These are phyloP conservation scores for Cheiracanthium punctorium DNA, from an alignment of 2,888 invertebrate species.

Conservation along the genomic window DNA sequence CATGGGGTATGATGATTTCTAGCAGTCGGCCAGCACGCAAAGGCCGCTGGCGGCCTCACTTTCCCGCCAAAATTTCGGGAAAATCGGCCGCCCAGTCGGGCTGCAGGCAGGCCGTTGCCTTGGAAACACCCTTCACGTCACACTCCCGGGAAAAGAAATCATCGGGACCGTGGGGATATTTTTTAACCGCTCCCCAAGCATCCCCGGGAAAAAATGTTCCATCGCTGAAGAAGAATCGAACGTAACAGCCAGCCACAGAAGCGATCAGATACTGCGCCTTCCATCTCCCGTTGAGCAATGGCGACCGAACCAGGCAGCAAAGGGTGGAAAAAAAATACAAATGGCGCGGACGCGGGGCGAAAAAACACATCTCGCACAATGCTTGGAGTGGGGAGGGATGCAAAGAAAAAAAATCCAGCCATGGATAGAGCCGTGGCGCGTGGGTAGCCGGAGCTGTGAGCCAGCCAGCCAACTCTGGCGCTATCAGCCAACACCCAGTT, in stretches of 20 bases:
- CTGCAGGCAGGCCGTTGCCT: slow-evolving; percentile 68
- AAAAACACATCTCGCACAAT: slow-evolving; percentile 5
- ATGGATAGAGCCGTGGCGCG: slow-evolving; percentile 27
- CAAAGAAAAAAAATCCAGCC: not conserved
- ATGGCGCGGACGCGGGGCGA: slow-evolving; percentile 37
- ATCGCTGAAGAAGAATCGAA: slow-evolving; percentile 5
- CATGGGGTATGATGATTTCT: slow-evolving; percentile 14
- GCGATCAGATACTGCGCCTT: not conserved
- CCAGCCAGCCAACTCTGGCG: slow-evolving; percentile 41
- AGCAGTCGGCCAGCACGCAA: slow-evolving; percentile 65
- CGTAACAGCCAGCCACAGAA: not conserved
- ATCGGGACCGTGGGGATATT: not conserved
- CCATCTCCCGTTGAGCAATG: slow-evolving; percentile 52
- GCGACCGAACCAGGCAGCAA: slow-evolving; percentile 51
- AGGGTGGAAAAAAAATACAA: slow-evolving; percentile 67
- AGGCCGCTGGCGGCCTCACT: slow-evolving; percentile 39
- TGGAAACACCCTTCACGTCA: slow-evolving; percentile 38
- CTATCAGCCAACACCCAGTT: slow-evolving; percentile 66
- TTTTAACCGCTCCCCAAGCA: not conserved
- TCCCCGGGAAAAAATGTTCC: not conserved
- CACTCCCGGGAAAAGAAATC: slow-evolving; percentile 21
- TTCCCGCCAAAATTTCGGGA: slow-evolving; percentile 54
- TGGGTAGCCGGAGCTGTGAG: slow-evolving; percentile 34
- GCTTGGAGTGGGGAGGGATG: not conserved
- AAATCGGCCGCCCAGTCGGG: slow-evolving; percentile 62